phyloP scores from a whole-genome alignment of 2,797 vertebrate genomes.

The Muscicapa comitata region DNA sequence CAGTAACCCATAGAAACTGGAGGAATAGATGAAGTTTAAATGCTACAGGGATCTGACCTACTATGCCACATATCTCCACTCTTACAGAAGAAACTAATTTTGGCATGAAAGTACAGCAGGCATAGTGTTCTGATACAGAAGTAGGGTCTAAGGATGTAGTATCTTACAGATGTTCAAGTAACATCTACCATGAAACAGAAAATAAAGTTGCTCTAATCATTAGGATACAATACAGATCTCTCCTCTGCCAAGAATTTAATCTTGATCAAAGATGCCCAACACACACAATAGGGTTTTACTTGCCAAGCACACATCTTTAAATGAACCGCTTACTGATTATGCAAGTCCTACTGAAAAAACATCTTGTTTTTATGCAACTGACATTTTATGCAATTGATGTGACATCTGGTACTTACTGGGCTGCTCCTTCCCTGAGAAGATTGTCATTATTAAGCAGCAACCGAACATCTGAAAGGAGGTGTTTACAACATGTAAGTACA shows the following conservation, averaged over 20 bases:
- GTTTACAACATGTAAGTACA: not conserved
- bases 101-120: not conserved
- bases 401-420: constrained; percentile 85
- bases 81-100: not conserved
- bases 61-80: not conserved
- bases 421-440: constrained; percentile 96
- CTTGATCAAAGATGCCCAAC: not conserved
- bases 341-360: not conserved
- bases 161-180: not conserved
- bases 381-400: not conserved
- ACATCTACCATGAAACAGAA: not conserved
- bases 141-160: not conserved
- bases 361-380: not conserved
- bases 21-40: not conserved
- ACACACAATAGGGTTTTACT: not conserved
- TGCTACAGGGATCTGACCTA: not conserved
- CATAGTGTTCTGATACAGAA: not conserved
- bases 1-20: not conserved
- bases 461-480: constrained; percentile 87
- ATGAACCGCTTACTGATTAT: not conserved
- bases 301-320: not conserved
- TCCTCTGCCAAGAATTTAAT: not conserved
- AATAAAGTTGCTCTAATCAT: not conserved
- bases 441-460: constrained; percentile 96
- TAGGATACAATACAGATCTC: not conserved